These are phyloP conservation scores for Lamprologus speciosus DNA, from an alignment of 2,113 vertebrate genomes.

Conservation along the genomic window DNA sequence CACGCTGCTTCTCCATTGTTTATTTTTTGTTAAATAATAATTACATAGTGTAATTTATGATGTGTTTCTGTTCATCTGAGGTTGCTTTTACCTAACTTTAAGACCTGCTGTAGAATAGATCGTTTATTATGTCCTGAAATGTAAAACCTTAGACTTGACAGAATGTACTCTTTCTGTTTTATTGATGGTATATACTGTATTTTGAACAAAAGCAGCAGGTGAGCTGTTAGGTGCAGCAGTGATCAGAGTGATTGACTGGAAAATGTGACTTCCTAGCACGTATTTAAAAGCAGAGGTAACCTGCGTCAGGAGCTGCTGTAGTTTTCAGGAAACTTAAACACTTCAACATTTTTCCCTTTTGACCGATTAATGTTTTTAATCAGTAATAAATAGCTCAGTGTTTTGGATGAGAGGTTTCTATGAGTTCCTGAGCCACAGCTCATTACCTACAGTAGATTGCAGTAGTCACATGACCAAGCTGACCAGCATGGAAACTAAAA, in stretches of 20 bases:
- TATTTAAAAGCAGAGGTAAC: not conserved
- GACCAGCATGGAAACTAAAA: not conserved
- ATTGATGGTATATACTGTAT: not conserved
- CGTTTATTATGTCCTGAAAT: accelerated
- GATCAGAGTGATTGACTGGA: not conserved
- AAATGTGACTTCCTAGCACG: not conserved
- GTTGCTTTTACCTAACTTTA: accelerated
- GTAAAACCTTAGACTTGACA: not conserved
- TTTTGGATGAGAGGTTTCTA: not conserved
- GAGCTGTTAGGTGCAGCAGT: not conserved
- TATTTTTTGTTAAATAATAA: accelerated
- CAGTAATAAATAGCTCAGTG: accelerated
- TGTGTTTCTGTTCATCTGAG: not conserved
- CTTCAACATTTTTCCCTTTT: accelerated
- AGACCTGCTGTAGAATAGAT: not conserved
- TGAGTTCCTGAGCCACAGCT: not conserved
- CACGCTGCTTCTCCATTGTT: accelerated
- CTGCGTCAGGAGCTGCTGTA: not conserved
- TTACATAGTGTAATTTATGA: not conserved
- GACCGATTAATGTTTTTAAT: not conserved
- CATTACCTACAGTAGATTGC: not conserved
- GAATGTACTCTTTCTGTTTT: not conserved
- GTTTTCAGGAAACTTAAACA: not conserved
- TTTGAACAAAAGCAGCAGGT: not conserved
- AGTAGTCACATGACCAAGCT: not conserved